Conservation (phyloP, 2,797 vertebrate species). For the Poecilia velifera region DNA sequence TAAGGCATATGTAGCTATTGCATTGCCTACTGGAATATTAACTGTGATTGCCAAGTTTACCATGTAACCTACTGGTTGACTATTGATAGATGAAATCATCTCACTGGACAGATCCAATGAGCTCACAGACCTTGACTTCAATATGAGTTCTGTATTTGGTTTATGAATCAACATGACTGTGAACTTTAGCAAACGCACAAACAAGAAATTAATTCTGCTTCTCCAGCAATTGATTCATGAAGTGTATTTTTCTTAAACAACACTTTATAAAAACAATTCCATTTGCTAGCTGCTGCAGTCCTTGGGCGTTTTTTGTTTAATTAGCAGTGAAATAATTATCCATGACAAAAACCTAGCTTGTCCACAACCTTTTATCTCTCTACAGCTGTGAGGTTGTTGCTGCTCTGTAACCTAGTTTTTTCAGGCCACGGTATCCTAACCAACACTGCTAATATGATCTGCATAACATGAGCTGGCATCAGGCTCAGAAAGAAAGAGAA, state of each 20-base stretch:
- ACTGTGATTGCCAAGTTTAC: background rate
- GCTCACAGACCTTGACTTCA: background rate
- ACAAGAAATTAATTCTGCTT: background rate
- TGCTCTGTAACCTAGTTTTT: conserved; percentile 3
- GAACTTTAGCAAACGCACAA: background rate
- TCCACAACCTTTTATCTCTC: conserved; percentile 52
- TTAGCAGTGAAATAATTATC: conserved; percentile 59
- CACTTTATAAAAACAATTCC: background rate
- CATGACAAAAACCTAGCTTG: conserved; percentile 50
- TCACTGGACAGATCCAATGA: background rate
- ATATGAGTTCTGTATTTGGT: background rate
- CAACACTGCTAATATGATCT: conserved; percentile 22
- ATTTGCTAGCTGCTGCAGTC: background rate
- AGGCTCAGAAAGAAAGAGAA: conserved; percentile 1
- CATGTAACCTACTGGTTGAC: background rate
- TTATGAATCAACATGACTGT: background rate
- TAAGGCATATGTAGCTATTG: background rate
- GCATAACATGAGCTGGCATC: conserved; percentile 54
- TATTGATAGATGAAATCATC: background rate
- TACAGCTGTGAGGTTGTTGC: conserved; percentile 45
- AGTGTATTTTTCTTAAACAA: background rate
- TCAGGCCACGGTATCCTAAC: background rate
- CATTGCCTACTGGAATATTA: background rate
- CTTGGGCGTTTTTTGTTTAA: background rate
- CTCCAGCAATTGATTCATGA: background rate